A percentile compares a stretch with the other conserved stretches of the same genome.
Evolutionary conservation across 2,797 vertebrate species (phyloP).

Genomic region (Esox masquinongy): DNA sequence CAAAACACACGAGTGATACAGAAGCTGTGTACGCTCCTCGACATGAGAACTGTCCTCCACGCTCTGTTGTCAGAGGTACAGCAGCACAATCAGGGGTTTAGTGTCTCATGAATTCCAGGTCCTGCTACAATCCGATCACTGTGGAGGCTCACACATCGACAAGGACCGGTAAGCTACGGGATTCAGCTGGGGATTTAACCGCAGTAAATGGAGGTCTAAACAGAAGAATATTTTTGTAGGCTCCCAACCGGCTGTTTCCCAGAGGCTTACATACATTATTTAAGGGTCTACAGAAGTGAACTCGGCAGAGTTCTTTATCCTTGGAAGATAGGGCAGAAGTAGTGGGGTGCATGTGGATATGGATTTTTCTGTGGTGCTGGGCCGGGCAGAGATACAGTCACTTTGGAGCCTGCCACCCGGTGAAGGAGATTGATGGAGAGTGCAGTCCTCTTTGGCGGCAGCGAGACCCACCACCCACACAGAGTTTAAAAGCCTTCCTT

Average conservation of each 20-base stretch:
- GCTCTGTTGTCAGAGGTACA: background rate
- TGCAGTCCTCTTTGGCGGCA: background rate
- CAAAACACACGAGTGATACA: background rate
- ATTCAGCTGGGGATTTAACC: background rate
- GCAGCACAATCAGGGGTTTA: background rate
- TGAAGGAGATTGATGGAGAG: conserved; percentile 10
- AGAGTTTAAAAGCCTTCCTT: background rate
- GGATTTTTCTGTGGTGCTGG: conserved; percentile 12
- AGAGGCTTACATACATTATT: conserved; percentile 60
- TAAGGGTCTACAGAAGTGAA: conserved; percentile 46
- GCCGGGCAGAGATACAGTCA: conserved; percentile 17
- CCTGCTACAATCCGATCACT: background rate
- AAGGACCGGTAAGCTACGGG: background rate
- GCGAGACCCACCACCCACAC: background rate
- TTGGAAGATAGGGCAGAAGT: conserved; percentile 1
- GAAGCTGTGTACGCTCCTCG: background rate
- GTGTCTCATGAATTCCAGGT: background rate
- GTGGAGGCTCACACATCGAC: background rate
- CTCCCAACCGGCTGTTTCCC: conserved; percentile 13
- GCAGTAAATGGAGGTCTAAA: background rate
- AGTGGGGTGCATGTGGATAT: conserved; percentile 14
- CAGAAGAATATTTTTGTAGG: background rate
- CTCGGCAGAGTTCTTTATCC: conserved; percentile 28
- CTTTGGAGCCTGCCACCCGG: background rate
- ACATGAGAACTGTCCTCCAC: conserved; percentile 1